Percentiles rank a stretch among this genome's conserved stretches.
Conservation (phyloP, 2,113 vertebrate genomes). For the Dicentrarchus labrax region DNA sequence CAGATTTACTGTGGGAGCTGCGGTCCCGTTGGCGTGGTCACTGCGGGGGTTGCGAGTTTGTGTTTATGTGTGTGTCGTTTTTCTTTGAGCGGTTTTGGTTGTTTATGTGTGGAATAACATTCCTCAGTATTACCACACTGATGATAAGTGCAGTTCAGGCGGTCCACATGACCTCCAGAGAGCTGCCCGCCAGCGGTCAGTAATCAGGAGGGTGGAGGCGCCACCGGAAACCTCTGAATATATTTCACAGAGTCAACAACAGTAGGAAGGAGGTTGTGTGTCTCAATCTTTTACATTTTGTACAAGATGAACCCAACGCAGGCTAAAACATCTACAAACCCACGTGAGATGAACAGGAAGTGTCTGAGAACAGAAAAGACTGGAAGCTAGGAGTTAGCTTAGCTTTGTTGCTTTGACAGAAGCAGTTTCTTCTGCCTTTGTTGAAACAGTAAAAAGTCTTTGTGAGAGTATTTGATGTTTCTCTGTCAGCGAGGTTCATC, state of each 20-base stretch:
- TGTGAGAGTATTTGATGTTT: too few relatives aligned
- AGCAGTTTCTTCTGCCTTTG: too few relatives aligned
- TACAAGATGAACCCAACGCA: too few relatives aligned
- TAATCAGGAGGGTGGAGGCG: slow-evolving; percentile 11
- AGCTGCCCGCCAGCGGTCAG: slow-evolving; percentile 18
- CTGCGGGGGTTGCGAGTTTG: background rate
- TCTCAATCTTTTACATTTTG: too few relatives aligned
- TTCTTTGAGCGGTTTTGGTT: background rate
- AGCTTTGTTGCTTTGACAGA: too few relatives aligned
- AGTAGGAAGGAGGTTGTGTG: background rate
- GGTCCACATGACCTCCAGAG: slow-evolving; percentile 14
- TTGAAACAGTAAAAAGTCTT: too few relatives aligned
- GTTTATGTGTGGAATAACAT: slow-evolving; percentile 2
- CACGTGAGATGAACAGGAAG: too few relatives aligned
- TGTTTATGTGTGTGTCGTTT: background rate
- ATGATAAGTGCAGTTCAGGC: slow-evolving; percentile 30
- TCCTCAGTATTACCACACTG: slow-evolving; percentile 10
- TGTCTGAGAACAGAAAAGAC: too few relatives aligned
- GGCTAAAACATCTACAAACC: too few relatives aligned
- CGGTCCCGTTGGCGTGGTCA: background rate
- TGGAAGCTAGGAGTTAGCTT: too few relatives aligned
- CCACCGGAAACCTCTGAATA: background rate
- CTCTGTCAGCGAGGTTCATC: too few relatives aligned
- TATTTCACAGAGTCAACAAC: background rate
- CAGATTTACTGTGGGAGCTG: slow-evolving; percentile 10